phyloP scores from a whole-genome alignment of 2,888 invertebrate species.

The Hyposoter didymator region DNA sequence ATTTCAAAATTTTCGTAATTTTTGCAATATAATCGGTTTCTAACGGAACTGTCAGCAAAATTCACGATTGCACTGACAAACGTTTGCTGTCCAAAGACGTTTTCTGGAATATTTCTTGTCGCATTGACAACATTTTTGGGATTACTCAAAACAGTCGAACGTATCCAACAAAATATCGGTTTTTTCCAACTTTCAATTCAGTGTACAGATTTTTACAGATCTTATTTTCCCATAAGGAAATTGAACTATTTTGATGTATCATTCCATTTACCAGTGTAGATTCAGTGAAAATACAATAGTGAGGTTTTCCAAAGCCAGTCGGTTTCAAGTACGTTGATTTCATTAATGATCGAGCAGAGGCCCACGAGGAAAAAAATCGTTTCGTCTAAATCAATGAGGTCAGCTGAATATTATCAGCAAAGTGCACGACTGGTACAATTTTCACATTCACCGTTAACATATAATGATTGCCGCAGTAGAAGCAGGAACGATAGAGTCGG shows the following conservation, averaged over 20 bases:
- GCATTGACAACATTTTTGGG: too few species aligned
- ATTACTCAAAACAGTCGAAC: too few species aligned
- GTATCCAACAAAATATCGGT: too few species aligned
- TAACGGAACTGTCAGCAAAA: too few species aligned
- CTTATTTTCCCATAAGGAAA: not conserved
- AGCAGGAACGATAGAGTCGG: constrained; percentile 53
- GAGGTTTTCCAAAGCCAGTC: not conserved
- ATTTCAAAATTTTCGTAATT: too few species aligned
- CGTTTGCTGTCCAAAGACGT: too few species aligned
- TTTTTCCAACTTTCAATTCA: too few species aligned
- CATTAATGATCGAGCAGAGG: not conserved
- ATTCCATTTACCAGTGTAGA: not conserved
- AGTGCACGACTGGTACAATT: constrained; percentile 22
- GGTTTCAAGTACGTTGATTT: not conserved
- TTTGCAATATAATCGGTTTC: too few species aligned
- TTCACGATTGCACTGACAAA: too few species aligned
- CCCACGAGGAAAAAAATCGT: not conserved
- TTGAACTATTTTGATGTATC: not conserved
- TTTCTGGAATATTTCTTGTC: too few species aligned
- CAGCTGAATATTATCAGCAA: constrained; percentile 36
- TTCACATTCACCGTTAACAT: constrained; percentile 1
- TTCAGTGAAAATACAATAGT: not conserved
- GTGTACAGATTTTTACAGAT: too few species aligned
- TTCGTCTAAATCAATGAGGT: constrained; percentile 2
- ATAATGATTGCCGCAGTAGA: constrained; percentile 40